Conservation (phyloP, 1,140 invertebrate species). For the Cardiocondyla obscurior region DNA sequence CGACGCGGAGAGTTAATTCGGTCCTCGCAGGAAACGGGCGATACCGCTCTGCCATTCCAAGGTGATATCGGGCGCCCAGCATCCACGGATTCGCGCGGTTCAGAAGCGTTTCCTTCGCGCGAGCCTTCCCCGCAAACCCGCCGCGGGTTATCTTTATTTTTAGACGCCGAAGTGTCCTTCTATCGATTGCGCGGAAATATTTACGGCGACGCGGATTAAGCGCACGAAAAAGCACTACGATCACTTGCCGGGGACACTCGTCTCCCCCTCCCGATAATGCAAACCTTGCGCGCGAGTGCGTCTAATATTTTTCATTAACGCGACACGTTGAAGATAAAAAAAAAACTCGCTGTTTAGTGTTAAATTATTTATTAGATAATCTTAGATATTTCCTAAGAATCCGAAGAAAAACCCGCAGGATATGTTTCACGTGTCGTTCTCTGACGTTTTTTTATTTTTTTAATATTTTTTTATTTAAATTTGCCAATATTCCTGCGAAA, state of each 20-base stretch:
- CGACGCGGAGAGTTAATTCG: constrained; percentile 15
- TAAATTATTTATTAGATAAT: not conserved
- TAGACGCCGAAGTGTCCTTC: constrained; percentile 26
- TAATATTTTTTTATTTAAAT: no score
- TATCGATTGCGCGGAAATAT: not conserved
- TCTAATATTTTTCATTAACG: not conserved
- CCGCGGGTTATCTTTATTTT: constrained; percentile 3
- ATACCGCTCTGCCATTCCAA: not conserved
- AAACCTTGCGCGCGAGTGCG: not conserved
- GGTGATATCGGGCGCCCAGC: not conserved
- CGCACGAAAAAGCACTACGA: not conserved
- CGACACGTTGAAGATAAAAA: not conserved
- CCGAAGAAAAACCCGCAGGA: not conserved
- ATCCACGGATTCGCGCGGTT: not conserved
- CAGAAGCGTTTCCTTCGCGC: not conserved
- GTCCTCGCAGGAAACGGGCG: not conserved
- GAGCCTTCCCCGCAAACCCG: not conserved
- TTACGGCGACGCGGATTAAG: not conserved
- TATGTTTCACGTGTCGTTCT: not conserved
- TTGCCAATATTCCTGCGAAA: no score
- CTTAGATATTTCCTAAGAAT: not conserved
- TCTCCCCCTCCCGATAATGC: no score
- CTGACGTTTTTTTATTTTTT: no score
- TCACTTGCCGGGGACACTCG: not conserved
- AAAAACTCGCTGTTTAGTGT: not conserved